These are phyloP conservation scores for Sarotherodon lohbergeri DNA, from an alignment of 2,113 vertebrate genomes.

Conservation along the genomic window DNA sequence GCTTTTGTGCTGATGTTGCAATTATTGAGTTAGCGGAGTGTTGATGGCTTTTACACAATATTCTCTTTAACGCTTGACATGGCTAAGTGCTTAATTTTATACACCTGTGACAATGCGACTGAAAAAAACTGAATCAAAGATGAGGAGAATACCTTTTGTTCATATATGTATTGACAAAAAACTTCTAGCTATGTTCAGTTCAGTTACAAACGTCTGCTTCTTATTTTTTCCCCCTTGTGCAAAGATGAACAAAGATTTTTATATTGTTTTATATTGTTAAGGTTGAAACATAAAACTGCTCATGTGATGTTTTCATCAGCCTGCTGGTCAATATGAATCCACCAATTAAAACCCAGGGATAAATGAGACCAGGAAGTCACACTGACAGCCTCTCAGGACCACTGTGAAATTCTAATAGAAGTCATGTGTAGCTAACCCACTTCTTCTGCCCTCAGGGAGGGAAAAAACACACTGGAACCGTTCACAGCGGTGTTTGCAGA, in stretches of 20 bases:
- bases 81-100: background rate
- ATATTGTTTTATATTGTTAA: background rate
- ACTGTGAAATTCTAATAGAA: conserved; percentile 39
- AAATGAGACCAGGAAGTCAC: conserved; percentile 42
- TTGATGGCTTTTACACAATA: background rate
- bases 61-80: background rate
- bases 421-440: conserved; percentile 32
- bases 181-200: background rate
- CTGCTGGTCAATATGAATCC: background rate
- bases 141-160: background rate
- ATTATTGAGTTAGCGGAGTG: background rate
- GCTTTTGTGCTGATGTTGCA: background rate
- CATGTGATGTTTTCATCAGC: background rate
- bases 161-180: background rate
- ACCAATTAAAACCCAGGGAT: conserved; percentile 35
- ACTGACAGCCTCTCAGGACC: conserved; percentile 31
- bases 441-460: conserved; percentile 15
- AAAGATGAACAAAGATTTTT: background rate
- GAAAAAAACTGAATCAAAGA: background rate
- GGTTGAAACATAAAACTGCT: background rate
- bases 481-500: conserved; percentile 24
- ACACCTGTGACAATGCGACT: background rate
- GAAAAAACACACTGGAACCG: background rate
- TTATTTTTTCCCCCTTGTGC: background rate
- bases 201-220: background rate